phyloP scores from a whole-genome alignment of 2,113 vertebrate genomes.

The Brienomyrus longianalis region DNA sequence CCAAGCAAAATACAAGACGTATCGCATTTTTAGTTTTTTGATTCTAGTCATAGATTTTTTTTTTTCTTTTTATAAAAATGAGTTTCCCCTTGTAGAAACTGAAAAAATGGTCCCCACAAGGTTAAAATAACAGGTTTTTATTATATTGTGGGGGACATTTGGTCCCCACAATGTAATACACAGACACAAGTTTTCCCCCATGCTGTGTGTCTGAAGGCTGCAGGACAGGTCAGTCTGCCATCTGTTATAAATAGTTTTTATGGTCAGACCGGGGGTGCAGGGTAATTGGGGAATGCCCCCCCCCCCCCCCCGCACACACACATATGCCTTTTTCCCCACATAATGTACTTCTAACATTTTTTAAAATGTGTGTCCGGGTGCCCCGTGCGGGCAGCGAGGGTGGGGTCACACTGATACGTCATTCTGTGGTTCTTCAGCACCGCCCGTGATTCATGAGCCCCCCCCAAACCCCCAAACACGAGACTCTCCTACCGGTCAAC shows the following conservation, averaged over 20 bases:
- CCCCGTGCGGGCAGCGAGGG: not conserved
- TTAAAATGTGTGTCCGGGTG: not conserved
- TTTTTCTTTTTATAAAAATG: not conserved
- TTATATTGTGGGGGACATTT: no score
- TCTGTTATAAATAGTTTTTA: constrained; percentile 46
- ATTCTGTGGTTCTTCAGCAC: not conserved
- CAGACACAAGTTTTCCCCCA: not conserved
- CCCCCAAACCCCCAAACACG: not conserved
- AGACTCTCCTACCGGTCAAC: not conserved
- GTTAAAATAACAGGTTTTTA: no score
- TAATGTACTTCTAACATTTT: not conserved
- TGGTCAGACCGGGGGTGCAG: constrained; percentile 42
- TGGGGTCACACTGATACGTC: not conserved
- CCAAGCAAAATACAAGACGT: not conserved
- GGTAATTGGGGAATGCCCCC: constrained; percentile 37
- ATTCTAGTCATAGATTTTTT: not conserved
- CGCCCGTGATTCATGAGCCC: not conserved
- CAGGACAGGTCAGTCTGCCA: constrained; percentile 11
- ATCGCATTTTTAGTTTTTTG: not conserved
- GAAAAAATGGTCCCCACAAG: no score
- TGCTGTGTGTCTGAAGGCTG: not conserved
- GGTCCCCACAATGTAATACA: not conserved
- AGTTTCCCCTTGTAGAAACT: no score
- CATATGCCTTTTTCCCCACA: not conserved
- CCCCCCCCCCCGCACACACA: not conserved